Evolutionary conservation across 2,797 vertebrate species (phyloP).

Genomic region (Lepus townsendii): DNA sequence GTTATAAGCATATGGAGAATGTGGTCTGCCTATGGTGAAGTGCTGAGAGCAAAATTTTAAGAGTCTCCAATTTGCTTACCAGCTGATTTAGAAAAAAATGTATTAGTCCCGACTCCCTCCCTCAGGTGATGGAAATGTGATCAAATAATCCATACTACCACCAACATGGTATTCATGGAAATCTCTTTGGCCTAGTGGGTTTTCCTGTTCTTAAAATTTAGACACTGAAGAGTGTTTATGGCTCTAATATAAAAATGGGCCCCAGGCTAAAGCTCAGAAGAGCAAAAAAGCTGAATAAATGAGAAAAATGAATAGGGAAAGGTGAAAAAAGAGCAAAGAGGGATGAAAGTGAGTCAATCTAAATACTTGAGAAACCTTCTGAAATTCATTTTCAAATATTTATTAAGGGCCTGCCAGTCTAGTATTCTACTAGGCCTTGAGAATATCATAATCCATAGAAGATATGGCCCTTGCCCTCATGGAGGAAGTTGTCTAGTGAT

Average conservation of each 20-base stretch:
- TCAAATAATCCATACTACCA: neutral
- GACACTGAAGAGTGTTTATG: neutral
- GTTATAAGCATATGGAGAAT: slow-evolving; percentile 46
- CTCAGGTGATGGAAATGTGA: neutral
- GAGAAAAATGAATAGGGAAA: slow-evolving; percentile 21
- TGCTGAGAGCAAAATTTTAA: slow-evolving; percentile 58
- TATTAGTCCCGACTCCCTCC: slow-evolving; percentile 19
- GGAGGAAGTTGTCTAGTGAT: neutral
- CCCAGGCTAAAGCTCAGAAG: slow-evolving; percentile 30
- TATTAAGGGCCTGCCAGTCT: neutral
- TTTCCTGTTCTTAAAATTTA: slow-evolving; percentile 23
- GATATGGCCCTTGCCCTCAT: neutral
- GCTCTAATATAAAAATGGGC: neutral
- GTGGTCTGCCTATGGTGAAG: neutral
- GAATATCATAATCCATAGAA: neutral
- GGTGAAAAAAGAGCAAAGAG: neutral
- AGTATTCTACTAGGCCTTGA: neutral
- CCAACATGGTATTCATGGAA: neutral
- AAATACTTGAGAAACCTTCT: neutral
- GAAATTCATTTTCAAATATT: neutral
- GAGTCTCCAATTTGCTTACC: slow-evolving; percentile 44
- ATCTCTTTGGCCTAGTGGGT: slow-evolving; percentile 29
- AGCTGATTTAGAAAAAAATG: neutral
- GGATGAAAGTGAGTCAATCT: neutral
- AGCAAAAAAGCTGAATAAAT: neutral